Evolutionary conservation across 2,888 invertebrate genomes (phyloP), one percentile per base, ranked within the genome.

Genomic region (Perdita meconis): DNA sequence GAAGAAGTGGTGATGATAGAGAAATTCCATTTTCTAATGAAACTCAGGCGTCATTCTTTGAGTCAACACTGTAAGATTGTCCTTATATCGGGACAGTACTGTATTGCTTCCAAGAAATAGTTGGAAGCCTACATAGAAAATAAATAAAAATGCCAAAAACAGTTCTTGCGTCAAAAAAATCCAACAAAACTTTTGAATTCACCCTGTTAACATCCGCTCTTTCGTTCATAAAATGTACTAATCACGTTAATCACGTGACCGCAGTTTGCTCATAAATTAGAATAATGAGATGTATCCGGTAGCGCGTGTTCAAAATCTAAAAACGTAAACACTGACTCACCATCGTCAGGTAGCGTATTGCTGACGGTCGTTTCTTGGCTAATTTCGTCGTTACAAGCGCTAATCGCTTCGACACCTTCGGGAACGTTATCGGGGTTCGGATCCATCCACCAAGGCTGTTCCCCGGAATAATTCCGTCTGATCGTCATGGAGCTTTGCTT

Each of bases 371-470:
- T 92, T 44, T 92, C 92, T 79, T 92, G 91, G 70, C 92, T 92
- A 38, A 89, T 80, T 24, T 92, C 91, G 59, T 92, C 92, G 75
- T 89, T 89, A 63, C 88, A 89, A 19, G 70, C 77, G 68, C 82
- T 87, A 42, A 80, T 69, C 63, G 87, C 88, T 76, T 91, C 90
- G 47, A 92, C 82, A 67, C 90, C 92, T 34, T 91, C 92, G 0
- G 92, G 92, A 36, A 92, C 89, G 66, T 92, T 90, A 24, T 92
- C 92, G 13, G 90, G 89, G 79, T 90, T 92, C 4, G 92, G 82
- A 80, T 92, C 91, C 87, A 93, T 78, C 93, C 93, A 93, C 92
- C 92, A 92, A 4, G 92, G 90, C 56, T 84, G 90, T 47, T 92
- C 92, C 0, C 84, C 89, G 24, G 92, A 89, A 47, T 84, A 88